phyloP scores from a whole-genome alignment of 2,113 vertebrate species.

The Etheostoma spectabile region DNA sequence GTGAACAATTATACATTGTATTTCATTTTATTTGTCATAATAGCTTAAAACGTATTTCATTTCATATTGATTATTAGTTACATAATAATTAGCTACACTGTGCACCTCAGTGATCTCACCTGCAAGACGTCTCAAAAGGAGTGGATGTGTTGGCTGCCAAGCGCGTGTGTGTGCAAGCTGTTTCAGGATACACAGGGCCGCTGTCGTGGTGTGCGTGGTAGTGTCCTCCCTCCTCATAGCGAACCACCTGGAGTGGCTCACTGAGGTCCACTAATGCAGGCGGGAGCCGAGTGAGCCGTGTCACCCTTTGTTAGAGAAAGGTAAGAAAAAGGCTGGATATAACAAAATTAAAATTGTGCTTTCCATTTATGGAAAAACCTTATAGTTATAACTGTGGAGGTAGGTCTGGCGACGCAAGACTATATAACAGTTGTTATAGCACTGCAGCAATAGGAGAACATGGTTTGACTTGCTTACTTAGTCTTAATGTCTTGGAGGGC shows the following conservation, averaged over 20 bases:
- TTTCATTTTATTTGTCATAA: no score
- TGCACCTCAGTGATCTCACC: constrained; percentile 80
- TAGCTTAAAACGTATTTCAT: no score
- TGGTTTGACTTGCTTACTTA: constrained; percentile 83
- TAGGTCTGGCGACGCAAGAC: no score
- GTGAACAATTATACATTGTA: no score
- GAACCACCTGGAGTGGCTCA: constrained; percentile 96
- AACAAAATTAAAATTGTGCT: not conserved
- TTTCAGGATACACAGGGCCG: constrained; percentile 95
- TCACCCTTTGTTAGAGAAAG: constrained; percentile 86
- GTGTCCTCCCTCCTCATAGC: constrained; percentile 94
- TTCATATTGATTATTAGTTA: no score
- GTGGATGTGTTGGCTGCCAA: constrained; percentile 89
- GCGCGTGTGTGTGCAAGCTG: constrained; percentile 95
- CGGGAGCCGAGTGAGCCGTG: constrained; percentile 91
- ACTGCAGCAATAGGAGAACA: not conserved
- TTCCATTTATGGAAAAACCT: not conserved
- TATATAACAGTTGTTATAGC: not conserved
- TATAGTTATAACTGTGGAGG: not conserved
- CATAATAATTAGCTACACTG: no score
- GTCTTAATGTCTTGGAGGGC: constrained; percentile 92
- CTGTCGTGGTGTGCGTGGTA: constrained; percentile 98
- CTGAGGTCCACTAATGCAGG: constrained; percentile 93
- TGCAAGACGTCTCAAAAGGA: constrained; percentile 96
- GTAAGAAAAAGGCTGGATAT: not conserved